Conservation (phyloP, 2,888 invertebrate genomes). For the Pemphredon lugubris region DNA sequence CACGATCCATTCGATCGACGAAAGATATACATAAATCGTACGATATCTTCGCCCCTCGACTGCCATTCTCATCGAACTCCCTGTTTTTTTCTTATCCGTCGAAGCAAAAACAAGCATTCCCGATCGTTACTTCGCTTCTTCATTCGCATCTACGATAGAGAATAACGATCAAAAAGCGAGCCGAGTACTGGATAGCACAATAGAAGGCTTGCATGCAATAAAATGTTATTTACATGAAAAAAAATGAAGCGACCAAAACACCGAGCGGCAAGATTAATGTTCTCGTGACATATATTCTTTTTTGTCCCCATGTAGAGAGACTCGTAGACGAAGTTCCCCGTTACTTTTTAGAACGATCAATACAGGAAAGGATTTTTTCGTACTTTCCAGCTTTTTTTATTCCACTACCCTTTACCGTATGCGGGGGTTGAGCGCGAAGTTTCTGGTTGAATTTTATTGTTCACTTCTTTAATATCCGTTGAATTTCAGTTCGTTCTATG, state of each 20-base stretch:
- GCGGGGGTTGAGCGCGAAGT: conserved; percentile 3
- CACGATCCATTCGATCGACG: background rate
- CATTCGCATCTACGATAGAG: conserved; percentile 18
- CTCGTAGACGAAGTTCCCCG: conserved; percentile 49
- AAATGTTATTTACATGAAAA: conserved; percentile 55
- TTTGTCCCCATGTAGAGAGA: conserved; percentile 35
- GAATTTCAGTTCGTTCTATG: conserved; percentile 1
- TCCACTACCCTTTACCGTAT: conserved; percentile 34
- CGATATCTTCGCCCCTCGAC: too few relatives aligned
- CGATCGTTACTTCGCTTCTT: conserved; percentile 50
- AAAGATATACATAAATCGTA: too few relatives aligned
- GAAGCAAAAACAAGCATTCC: conserved; percentile 3
- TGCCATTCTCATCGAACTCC: too few relatives aligned
- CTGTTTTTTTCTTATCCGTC: too few relatives aligned
- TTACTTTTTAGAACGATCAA: conserved; percentile 54
- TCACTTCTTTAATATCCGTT: too few relatives aligned
- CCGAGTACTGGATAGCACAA: conserved; percentile 28
- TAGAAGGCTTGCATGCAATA: conserved; percentile 55
- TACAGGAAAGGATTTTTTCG: conserved; percentile 61
- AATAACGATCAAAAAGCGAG: conserved; percentile 10
- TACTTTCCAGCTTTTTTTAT: conserved; percentile 57
- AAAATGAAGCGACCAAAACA: conserved; percentile 14
- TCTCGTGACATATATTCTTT: conserved; percentile 41
- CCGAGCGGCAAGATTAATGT: conserved; percentile 32
- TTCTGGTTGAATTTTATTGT: too few relatives aligned